phyloP scores from a whole-genome alignment of 2,113 vertebrate species.

The Cephalopterus ornatus region DNA sequence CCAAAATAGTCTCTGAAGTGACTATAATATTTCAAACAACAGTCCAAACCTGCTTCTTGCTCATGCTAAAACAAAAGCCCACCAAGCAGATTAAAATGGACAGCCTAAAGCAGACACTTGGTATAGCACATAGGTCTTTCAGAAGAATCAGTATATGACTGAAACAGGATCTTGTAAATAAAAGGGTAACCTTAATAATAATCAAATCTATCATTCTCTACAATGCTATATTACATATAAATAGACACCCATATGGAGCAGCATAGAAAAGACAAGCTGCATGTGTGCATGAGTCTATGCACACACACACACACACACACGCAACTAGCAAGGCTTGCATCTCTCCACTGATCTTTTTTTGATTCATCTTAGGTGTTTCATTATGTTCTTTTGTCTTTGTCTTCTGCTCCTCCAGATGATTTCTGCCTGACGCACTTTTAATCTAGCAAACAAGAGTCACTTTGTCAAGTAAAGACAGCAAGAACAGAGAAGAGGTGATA shows the following conservation, averaged over 20 bases:
- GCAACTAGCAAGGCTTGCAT: not conserved
- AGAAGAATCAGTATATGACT: not conserved
- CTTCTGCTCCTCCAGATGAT: not conserved
- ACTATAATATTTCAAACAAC: not conserved
- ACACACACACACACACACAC: accelerated
- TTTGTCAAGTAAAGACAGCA: not conserved
- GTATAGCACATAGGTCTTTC: not conserved
- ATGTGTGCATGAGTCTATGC: not conserved
- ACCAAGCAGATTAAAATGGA: not conserved
- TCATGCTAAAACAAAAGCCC: not conserved
- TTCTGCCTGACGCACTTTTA: conserved; percentile 5
- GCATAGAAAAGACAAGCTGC: not conserved
- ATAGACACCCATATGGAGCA: not conserved
- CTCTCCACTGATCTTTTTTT: not conserved
- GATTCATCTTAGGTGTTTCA: not conserved
- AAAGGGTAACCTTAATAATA: not conserved
- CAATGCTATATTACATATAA: not conserved
- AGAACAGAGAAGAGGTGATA: not conserved
- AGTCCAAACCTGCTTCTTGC: not conserved
- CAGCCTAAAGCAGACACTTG: not conserved
- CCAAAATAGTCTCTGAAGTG: not conserved
- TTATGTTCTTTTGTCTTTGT: not conserved
- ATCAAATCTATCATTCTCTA: not conserved
- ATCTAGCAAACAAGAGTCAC: not conserved
- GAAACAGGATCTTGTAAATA: not conserved